phyloP scores from a whole-genome alignment of 2,113 vertebrate genomes.

The Syngnathoides biaculeatus region DNA sequence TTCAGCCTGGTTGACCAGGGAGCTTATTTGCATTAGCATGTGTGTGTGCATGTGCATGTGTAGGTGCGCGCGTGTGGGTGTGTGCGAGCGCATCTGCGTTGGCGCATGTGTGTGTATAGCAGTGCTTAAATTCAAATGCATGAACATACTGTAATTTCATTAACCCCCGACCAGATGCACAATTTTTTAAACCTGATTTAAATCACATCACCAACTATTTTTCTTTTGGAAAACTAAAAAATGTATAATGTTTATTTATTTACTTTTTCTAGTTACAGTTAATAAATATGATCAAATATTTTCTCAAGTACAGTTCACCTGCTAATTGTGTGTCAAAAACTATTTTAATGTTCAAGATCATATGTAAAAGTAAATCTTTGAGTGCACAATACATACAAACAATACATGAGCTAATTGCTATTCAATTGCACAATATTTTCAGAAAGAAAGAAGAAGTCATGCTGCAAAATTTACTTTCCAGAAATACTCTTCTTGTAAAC shows the following conservation, averaged over 20 bases:
- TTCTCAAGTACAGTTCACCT: too few species aligned
- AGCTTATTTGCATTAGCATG: constrained; percentile 67
- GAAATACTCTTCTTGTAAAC: neutral
- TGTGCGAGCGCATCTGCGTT: constrained; percentile 25
- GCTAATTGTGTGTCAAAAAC: neutral
- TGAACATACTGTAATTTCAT: neutral
- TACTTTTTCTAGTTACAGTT: neutral
- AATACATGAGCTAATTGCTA: neutral
- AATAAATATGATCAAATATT: too few species aligned
- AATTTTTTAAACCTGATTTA: neutral
- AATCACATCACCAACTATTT: neutral
- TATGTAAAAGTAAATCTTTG: neutral
- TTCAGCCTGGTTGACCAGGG: constrained; percentile 77
- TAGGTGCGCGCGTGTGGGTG: constrained; percentile 43
- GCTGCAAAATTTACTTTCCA: neutral
- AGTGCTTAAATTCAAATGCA: neutral
- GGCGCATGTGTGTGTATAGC: constrained; percentile 50
- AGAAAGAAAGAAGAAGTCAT: neutral
- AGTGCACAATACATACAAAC: neutral
- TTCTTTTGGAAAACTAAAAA: neutral
- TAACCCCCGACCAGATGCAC: neutral
- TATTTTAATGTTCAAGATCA: neutral
- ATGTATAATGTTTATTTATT: neutral
- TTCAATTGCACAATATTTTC: neutral
- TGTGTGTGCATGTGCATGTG: constrained; percentile 41